Percentiles rank a stretch among this genome's conserved stretches.
Conservation (phyloP, 2,797 vertebrate species). For the Odontamblyopus lacepedii region DNA sequence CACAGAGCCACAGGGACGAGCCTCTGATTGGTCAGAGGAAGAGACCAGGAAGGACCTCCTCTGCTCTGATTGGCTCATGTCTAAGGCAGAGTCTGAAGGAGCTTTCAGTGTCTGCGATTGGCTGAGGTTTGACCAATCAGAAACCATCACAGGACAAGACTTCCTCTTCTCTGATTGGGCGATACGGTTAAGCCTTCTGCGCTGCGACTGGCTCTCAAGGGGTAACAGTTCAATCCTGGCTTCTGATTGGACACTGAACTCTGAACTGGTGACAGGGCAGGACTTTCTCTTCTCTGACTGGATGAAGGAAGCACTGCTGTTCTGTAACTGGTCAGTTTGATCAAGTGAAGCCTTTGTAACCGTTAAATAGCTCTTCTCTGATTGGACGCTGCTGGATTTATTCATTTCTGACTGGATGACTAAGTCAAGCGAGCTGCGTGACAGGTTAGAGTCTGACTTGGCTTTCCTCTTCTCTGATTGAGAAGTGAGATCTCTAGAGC, state of each 20-base stretch:
- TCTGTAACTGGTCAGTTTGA: not conserved
- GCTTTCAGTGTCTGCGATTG: not conserved
- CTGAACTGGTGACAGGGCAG: not conserved
- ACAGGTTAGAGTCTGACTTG: not conserved
- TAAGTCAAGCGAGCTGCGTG: not conserved
- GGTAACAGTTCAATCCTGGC: not conserved
- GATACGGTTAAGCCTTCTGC: not conserved
- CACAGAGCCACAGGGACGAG: not conserved
- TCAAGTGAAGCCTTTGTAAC: not conserved
- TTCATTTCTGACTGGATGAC: not conserved
- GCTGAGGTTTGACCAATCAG: not conserved
- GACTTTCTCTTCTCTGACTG: not conserved
- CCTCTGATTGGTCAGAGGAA: not conserved
- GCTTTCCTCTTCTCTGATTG: slow-evolving; percentile 6
- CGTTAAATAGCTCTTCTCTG: not conserved
- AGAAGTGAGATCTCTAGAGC: not conserved
- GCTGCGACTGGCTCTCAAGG: not conserved
- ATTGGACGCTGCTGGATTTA: not conserved
- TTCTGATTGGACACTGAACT: slow-evolving; percentile 1
- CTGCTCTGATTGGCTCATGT: not conserved
- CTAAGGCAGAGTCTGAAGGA: not conserved
- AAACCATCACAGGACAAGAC: not conserved
- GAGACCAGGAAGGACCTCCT: not conserved
- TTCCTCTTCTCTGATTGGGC: slow-evolving; percentile 8
- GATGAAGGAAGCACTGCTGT: no score